Evolutionary conservation across 2,888 invertebrate genomes (phyloP), one percentile per base, ranked within the genome.

Genomic region (Acanthopleura granulata): DNA sequence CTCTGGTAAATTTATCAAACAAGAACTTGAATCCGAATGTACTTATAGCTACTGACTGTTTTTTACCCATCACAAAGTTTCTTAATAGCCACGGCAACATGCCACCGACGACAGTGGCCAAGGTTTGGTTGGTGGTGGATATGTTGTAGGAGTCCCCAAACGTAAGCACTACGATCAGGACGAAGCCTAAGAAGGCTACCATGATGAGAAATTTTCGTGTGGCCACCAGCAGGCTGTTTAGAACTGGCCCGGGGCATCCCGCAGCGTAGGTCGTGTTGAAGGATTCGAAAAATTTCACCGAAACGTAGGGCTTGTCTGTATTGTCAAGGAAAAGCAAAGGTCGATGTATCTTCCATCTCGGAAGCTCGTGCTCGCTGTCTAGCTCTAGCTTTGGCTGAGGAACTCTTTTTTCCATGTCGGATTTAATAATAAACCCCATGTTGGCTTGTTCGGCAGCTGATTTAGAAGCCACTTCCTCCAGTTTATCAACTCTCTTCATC

Each of bases 211-310:
- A 74, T 62, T 80, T 69, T 49, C 71, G 70, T 22, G 76, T 75
- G 15, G 80, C 80, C n/a, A 51, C 62, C 3, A 77, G 30, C 12
- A 82, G 70, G 50, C 79, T 78, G 50, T 71, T 50, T 62, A 78
- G 73, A 27, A 80, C 66, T 1, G 82, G 82, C 3, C 83, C 83
- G 14, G 83, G 83, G 69, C 80, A 80, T 14, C 79, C 80, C 0
- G 80, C 79, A 9, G 78, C 78, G 29, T 80, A 73, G 11, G 79
- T 74, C 15, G 79, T 70, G 62, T 82, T 81, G 50, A 81, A 73
- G 62, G 30, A 51, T 50, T 78, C 72, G 72, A 81, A 83, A n/a
- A 83, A 75, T 16, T 77, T 76, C 62, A 74, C 73, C 0, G 83
- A 82, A 62, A 83, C 80, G 29, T 78, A 72, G 15, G 81, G 76